These are phyloP conservation scores for Turnix velox DNA, from an alignment of 2,113 vertebrate genomes.

Conservation along the genomic window DNA sequence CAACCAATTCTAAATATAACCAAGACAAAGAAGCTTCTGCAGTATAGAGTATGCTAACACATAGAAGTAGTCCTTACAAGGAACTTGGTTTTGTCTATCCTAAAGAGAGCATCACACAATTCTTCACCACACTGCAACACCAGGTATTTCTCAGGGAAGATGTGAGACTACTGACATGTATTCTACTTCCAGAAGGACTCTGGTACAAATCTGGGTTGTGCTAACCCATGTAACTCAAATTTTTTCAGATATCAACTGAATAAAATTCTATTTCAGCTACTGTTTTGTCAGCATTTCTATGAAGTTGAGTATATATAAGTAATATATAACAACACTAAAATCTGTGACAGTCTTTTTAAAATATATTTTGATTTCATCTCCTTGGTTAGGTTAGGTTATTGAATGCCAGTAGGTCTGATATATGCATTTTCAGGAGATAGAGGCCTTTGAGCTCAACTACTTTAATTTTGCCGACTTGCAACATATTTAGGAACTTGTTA, in stretches of 20 bases:
- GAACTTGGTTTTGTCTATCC: background rate
- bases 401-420: background rate
- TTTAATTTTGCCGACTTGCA: background rate
- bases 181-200: background rate
- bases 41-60: background rate
- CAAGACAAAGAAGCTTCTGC: background rate
- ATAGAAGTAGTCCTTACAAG: background rate
- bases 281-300: background rate
- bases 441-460: background rate
- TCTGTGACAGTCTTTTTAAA: background rate
- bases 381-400: background rate
- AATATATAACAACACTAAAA: background rate
- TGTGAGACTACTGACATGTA: background rate
- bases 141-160: background rate
- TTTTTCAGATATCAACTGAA: background rate
- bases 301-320: background rate
- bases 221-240: background rate
- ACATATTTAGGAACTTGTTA: background rate
- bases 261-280: background rate
- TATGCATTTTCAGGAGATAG: background rate
- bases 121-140: background rate
- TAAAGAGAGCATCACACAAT: background rate
- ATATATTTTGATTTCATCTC: background rate
- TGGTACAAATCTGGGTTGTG: background rate
- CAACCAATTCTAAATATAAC: background rate